Base-by-base conservation (phyloP, 2,888 invertebrate genomes). In the Perdita meconis region DNA sequence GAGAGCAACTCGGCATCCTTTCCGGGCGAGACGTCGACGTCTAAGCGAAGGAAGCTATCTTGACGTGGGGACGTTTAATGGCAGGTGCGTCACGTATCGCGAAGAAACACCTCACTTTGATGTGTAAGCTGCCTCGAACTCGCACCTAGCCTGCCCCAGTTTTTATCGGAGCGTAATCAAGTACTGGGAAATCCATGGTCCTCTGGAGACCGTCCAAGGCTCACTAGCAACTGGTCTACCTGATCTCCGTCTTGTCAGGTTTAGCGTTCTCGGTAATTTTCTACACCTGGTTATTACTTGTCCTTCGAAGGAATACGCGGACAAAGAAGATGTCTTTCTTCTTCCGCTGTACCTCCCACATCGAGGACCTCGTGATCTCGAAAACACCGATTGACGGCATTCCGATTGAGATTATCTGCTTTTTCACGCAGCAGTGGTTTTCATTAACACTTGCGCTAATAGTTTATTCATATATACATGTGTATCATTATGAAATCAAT, bases 121-220 rank as follows among this genome's bases (percentile, higher is more conserved):
- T 75, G 50, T 60, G 56, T 56, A 72, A 60, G 80, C 81, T 70
- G 70, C 71, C 59, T 78, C 77, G 63, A 65, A 83, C 79, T 83
- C 83, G 83, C 81, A 85, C 87, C 83, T 82, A 86, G 78, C 73
- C 80, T 79, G 81, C 80, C 65, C 84, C 86, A 83, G 83, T 88
- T 87, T 87, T 88, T 88, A 80, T 75, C 78, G 59, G 55, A 59
- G 65, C 61, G 82, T 78, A 87, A 87, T 88, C 86, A 88, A 80
- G 82, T 88, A 86, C 87, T 70, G 72, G 81, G 86, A 88, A 88
- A 84, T 83, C 81, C 72, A 57, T 81, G 85, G 87, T 82, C 88
- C 88, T 69, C 78, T 83, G 87, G 88, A 86, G 71, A 56, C 63
- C 53, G 44, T 66, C 78, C 56, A 67, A 30, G 61, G 55, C 60